phyloP scores from a whole-genome alignment of 1,140 invertebrate genomes.

The Drosophila persimilis region DNA sequence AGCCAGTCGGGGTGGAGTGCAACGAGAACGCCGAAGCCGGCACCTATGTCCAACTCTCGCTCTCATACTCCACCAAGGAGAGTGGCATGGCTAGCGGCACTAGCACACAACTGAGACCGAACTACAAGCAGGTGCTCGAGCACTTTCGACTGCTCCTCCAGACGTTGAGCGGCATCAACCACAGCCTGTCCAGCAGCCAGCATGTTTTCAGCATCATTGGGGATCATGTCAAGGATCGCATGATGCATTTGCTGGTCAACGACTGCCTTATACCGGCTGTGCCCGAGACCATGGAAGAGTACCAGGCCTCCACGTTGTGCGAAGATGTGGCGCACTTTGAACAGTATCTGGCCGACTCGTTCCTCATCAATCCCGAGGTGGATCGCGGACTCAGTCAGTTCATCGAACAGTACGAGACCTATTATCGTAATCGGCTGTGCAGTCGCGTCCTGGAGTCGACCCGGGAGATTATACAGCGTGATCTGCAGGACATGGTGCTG shows the following conservation, averaged over 20 bases:
- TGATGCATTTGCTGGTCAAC: slow-evolving; percentile 88
- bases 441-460: slow-evolving; percentile 89
- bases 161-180: slow-evolving; percentile 86
- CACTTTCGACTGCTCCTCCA: slow-evolving; percentile 86
- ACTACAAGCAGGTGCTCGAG: slow-evolving; percentile 85
- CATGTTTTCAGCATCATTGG: slow-evolving; percentile 87
- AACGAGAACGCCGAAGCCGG: slow-evolving; percentile 41
- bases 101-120: slow-evolving; percentile 50
- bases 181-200: slow-evolving; percentile 83
- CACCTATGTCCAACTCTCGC: slow-evolving; percentile 41
- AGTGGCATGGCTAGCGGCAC: not conserved
- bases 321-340: slow-evolving; percentile 88
- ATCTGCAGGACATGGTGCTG: slow-evolving; percentile 90
- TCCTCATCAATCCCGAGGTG: slow-evolving; percentile 73
- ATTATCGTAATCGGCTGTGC: slow-evolving; percentile 92
- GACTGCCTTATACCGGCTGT: slow-evolving; percentile 90
- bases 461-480: slow-evolving; percentile 90
- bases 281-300: slow-evolving; percentile 88
- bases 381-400: slow-evolving; percentile 87
- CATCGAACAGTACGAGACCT: slow-evolving; percentile 89
- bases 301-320: slow-evolving; percentile 87
- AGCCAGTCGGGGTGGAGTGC: slow-evolving; percentile 72
- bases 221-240: slow-evolving; percentile 85
- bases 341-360: slow-evolving; percentile 85
- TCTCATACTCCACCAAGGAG: slow-evolving; percentile 74